Conservation (phyloP, 1,140 invertebrate species). For the Sycophila sp. region DNA sequence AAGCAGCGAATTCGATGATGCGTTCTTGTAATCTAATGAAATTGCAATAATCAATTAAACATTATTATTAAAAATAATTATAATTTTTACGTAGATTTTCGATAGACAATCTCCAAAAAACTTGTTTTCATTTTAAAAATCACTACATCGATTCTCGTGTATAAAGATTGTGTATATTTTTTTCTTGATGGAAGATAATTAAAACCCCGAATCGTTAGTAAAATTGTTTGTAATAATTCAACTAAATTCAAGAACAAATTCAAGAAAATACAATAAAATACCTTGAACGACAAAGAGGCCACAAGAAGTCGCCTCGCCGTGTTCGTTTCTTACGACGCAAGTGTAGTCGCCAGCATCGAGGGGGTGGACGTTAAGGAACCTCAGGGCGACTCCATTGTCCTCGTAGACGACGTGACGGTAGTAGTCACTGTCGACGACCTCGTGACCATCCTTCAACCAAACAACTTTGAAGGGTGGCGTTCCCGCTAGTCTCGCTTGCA, state of each 20-base stretch:
- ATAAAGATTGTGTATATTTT: background rate
- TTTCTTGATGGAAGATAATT: background rate
- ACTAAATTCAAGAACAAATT: too few relatives aligned
- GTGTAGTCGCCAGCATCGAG: slow-evolving; percentile 79
- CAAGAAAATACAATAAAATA: too few relatives aligned
- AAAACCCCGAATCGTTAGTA: too few relatives aligned
- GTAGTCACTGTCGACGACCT: slow-evolving; percentile 75
- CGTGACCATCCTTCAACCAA: slow-evolving; percentile 78
- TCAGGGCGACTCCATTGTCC: slow-evolving; percentile 71
- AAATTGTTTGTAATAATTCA: too few relatives aligned
- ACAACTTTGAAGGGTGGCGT: slow-evolving; percentile 73
- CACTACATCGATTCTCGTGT: too few relatives aligned
- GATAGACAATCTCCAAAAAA: too few relatives aligned
- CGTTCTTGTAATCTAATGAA: slow-evolving; percentile 50
- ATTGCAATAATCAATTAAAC: too few relatives aligned
- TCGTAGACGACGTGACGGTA: slow-evolving; percentile 71
- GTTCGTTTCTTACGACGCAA: slow-evolving; percentile 72
- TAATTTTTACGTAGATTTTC: too few relatives aligned
- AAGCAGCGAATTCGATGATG: slow-evolving; percentile 42
- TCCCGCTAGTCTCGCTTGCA: slow-evolving; percentile 68
- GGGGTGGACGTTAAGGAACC: slow-evolving; percentile 72
- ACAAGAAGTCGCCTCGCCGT: slow-evolving; percentile 69
- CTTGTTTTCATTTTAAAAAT: too few relatives aligned
- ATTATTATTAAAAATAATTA: too few relatives aligned
- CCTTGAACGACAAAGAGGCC: slow-evolving; percentile 68